Base-by-base conservation (phyloP, 2,113 vertebrate species). In the Toxostoma redivivum region DNA sequence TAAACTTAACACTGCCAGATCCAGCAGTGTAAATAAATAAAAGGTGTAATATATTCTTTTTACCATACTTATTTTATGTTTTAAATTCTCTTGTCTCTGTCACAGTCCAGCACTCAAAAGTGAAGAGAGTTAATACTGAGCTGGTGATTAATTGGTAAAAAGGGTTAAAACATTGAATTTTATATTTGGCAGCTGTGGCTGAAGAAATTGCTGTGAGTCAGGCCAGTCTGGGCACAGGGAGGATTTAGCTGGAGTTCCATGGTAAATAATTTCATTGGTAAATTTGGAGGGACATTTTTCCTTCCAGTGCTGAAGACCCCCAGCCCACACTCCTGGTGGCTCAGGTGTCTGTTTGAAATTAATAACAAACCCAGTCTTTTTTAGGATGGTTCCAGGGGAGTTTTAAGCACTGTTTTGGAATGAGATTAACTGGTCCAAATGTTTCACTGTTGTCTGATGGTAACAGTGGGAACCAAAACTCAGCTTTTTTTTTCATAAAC, bases 401-500 rank as follows among this genome's bases (percentile, higher is more conserved):
- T 27, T 74, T 70, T 33, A 79, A 5, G 18, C 17, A 25, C 20
- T 22, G 10, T 4, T 56, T 69, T 47, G 86, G 9, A 48, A 60
- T 4, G 19, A 61, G 8, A 44, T 80, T 7, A 45, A 35, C 23
- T 60, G 5, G 5, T 56, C 18, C 27, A 15, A 38, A 12, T 25
- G 5, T 16, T 69, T 61, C 23, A 5, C 6, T 56, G 3, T 3
- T n/a, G 50, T 51, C 7, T 81, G 50, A 51, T 1, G 1, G 12
- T 1, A 31, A 64, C 1, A 3, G 2, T 25, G 23, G 21, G 20
- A 16, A 60, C 10, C 9, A 64, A 77, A 44, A n/a, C 6, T 0
- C 8, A 47, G 5, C 27, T 69, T 60, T 5, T 2, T 2, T 44
- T 73, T 44, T 7, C 10, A 11, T 25, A 73, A 69, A 25, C 2